Conservation (phyloP, 2,888 invertebrate species). For the Atethmia centrago region DNA sequence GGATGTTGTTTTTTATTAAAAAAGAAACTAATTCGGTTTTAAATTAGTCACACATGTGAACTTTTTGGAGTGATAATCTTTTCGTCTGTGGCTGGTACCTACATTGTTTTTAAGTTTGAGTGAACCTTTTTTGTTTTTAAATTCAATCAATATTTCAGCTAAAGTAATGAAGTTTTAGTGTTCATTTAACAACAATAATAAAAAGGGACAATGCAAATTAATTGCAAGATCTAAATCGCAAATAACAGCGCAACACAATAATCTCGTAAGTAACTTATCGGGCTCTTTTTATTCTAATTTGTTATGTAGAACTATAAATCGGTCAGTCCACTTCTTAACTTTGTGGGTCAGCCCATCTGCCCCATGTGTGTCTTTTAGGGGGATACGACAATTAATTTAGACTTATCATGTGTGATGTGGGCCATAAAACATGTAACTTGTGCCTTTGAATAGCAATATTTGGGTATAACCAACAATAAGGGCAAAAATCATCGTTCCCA, state of each 20-base stretch:
- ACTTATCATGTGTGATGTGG: not conserved
- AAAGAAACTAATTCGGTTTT: conserved; percentile 44
- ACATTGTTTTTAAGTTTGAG: not conserved
- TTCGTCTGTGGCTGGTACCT: not conserved
- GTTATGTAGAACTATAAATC: not conserved
- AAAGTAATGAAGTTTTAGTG: not conserved
- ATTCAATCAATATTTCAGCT: not conserved
- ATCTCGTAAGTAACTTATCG: no score
- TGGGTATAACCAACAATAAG: not conserved
- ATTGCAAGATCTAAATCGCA: no score
- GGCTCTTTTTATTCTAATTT: not conserved
- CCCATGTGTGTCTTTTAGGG: not conserved
- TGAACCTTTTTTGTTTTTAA: not conserved
- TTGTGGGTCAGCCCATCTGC: conserved; percentile 5
- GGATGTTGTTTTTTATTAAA: conserved; percentile 58
- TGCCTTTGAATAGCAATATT: not conserved
- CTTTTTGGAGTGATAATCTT: conserved; percentile 20
- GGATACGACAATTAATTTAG: not conserved
- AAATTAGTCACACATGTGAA: conserved; percentile 13
- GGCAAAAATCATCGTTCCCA: not conserved
- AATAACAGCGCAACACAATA: no score
- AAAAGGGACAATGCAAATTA: no score
- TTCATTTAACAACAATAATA: no score
- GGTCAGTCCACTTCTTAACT: conserved; percentile 2
- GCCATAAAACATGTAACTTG: not conserved